phyloP scores from a whole-genome alignment of 2,888 invertebrate species.

The Drosophila mimetica region DNA sequence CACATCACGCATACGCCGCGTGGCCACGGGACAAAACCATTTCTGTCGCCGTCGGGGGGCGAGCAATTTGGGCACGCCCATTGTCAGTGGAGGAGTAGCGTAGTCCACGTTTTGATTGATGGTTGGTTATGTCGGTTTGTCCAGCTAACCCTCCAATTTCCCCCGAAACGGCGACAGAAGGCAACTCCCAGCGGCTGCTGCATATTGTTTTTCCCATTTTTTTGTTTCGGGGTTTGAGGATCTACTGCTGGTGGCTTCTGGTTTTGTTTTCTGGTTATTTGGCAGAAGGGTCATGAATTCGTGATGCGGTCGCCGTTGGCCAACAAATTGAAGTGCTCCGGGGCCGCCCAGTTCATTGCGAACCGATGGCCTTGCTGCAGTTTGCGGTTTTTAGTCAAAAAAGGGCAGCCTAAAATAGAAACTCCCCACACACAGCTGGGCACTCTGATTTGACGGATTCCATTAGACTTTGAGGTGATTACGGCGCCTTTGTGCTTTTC shows the following conservation, averaged over 20 bases:
- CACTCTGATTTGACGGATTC: slow-evolving; percentile 38
- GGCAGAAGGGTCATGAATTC: slow-evolving; percentile 66
- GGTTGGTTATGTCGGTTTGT: slow-evolving; percentile 41
- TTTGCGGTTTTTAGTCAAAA: slow-evolving; percentile 33
- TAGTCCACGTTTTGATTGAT: slow-evolving; percentile 63
- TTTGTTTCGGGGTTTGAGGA: slow-evolving; percentile 3
- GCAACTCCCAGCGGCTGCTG: slow-evolving; percentile 35
- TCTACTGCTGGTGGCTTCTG: slow-evolving; percentile 18
- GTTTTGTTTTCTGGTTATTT: slow-evolving; percentile 60
- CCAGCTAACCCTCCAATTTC: slow-evolving; percentile 4
- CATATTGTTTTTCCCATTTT: slow-evolving; percentile 23
- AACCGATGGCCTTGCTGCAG: slow-evolving; percentile 23
- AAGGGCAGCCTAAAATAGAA: no score
- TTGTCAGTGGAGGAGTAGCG: slow-evolving; percentile 24
- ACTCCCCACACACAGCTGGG: no score
- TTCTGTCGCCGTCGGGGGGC: slow-evolving; percentile 38
- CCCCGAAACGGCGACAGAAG: neutral
- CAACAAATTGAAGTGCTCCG: slow-evolving; percentile 72
- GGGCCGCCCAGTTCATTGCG: neutral
- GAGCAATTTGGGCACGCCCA: slow-evolving; percentile 31
- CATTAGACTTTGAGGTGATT: slow-evolving; percentile 39
- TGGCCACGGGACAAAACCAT: slow-evolving; percentile 42
- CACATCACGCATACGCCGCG: slow-evolving; percentile 63
- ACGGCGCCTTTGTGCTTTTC: slow-evolving; percentile 30
- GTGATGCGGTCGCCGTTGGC: slow-evolving; percentile 60